Evolutionary conservation across 2,113 vertebrate genomes (phyloP).

Genomic region (Perognathus longimembris): DNA sequence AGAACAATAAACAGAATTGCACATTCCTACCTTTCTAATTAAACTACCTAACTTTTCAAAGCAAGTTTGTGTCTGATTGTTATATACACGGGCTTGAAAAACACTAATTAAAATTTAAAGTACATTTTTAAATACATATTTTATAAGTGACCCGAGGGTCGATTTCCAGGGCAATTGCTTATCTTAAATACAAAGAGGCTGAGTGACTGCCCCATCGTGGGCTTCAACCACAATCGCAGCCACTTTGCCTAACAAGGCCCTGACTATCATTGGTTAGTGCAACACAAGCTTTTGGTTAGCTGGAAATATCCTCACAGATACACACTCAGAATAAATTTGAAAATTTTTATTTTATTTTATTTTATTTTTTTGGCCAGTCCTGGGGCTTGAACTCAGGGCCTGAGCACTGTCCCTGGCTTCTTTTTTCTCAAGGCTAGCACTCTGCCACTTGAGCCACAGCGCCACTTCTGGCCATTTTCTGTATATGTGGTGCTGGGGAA

Average conservation of each 20-base stretch:
- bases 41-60: slow-evolving; percentile 38
- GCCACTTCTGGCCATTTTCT: too few relatives aligned
- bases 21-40: slow-evolving; percentile 3
- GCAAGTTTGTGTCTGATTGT: background rate
- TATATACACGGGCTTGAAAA: background rate
- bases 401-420: too few relatives aligned
- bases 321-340: background rate
- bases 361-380: too few relatives aligned
- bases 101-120: slow-evolving; percentile 31
- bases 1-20: background rate
- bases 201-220: background rate
- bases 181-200: background rate
- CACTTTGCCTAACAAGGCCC: background rate
- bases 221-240: background rate
- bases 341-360: too few relatives aligned
- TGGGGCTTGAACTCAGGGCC: too few relatives aligned
- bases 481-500: too few relatives aligned
- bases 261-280: background rate
- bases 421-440: too few relatives aligned
- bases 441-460: too few relatives aligned
- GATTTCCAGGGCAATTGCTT: background rate
- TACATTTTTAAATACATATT: slow-evolving; percentile 18
- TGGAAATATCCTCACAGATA: background rate
- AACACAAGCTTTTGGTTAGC: background rate
- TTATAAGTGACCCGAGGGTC: background rate